phyloP scores from a whole-genome alignment of 1,140 invertebrate genomes.

The Zaprionus davidi region DNA sequence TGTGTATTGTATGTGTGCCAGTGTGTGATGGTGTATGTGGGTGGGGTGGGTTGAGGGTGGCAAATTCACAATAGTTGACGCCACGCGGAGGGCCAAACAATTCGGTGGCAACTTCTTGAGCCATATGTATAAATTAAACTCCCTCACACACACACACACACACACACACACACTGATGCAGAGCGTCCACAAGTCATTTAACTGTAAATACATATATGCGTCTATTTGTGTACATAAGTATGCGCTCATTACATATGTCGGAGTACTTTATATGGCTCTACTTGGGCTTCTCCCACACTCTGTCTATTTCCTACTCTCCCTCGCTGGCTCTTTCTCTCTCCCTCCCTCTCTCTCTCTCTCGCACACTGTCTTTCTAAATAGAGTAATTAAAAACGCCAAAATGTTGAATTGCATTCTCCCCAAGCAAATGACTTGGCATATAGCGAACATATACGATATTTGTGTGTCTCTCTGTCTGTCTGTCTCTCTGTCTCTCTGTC shows the following conservation, averaged over 20 bases:
- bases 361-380: conserved; percentile 23
- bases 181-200: conserved; percentile 50
- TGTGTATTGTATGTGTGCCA: not conserved
- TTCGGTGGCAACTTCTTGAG: conserved; percentile 45
- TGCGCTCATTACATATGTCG: conserved; percentile 28
- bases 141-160: conserved; percentile 15
- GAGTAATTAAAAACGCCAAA: conserved; percentile 47
- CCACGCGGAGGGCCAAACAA: conserved; percentile 34
- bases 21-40: not conserved
- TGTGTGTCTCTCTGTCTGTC: not conserved
- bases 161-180: not conserved
- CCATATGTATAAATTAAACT: conserved; percentile 49
- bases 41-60: conserved; percentile 1
- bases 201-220: conserved; percentile 5
- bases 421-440: not conserved
- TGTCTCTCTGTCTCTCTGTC: not conserved
- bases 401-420: conserved; percentile 36
- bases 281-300: not conserved
- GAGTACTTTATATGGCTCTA: conserved; percentile 22
- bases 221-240: conserved; percentile 12
- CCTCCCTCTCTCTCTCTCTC: no score
- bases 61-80: conserved; percentile 42
- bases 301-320: not conserved
- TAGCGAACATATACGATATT: conserved; percentile 1
- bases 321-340: not conserved